Conservation (phyloP, 2,888 invertebrate species). For the Harpagoxenus sublaevis region DNA sequence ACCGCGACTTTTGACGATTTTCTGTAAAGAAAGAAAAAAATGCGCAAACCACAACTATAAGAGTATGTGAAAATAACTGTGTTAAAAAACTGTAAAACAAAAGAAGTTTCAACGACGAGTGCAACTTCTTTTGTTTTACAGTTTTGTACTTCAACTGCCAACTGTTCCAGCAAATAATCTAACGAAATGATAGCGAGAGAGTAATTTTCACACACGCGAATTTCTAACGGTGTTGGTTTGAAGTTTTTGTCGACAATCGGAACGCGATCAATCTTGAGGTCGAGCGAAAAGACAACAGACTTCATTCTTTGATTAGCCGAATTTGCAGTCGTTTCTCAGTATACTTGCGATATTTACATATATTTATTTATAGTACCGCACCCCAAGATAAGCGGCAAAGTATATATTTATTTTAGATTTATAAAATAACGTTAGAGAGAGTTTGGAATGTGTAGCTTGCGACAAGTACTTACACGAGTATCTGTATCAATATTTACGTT, state of each 20-base stretch:
- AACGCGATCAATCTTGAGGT: conserved; percentile 28
- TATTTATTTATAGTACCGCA: conserved; percentile 28
- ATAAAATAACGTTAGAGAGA: conserved; percentile 32
- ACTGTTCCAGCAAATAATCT: conserved; percentile 35
- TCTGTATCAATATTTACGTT: not conserved
- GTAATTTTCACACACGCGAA: conserved; percentile 65
- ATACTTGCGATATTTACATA: conserved; percentile 9
- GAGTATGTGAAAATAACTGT: not conserved
- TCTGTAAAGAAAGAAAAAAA: not conserved
- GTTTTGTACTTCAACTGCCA: not conserved
- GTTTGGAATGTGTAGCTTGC: conserved; percentile 32
- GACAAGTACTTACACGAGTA: conserved; percentile 43
- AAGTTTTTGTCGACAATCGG: conserved; percentile 36
- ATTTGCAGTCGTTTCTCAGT: conserved; percentile 56
- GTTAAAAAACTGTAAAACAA: not conserved
- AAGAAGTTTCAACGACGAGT: conserved; percentile 8
- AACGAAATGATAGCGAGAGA: conserved; percentile 55
- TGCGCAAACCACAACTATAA: not conserved
- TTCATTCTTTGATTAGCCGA: conserved; percentile 20
- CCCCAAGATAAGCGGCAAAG: not conserved
- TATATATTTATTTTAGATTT: conserved; percentile 47
- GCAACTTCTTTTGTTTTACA: not conserved
- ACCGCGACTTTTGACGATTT: not conserved
- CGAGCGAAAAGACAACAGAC: conserved; percentile 26
- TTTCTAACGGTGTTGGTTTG: conserved; percentile 66